These are phyloP conservation scores for Cantharis rustica DNA, from an alignment of 2,888 invertebrate species.

Conservation along the genomic window DNA sequence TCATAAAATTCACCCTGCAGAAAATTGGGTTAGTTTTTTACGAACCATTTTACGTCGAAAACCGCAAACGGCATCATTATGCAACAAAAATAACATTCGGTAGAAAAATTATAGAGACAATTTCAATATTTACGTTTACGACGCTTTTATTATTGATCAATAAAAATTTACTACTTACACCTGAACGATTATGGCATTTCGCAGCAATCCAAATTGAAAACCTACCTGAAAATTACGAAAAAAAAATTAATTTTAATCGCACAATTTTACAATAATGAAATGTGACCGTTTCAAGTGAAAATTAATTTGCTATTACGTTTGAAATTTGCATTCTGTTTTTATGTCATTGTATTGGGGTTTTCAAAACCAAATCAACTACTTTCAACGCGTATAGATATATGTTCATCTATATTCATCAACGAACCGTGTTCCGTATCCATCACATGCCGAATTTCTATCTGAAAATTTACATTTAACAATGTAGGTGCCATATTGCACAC, in stretches of 20 bases:
- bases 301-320: slow-evolving; percentile 10
- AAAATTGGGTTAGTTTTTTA: slow-evolving; percentile 26
- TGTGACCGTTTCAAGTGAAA: neutral
- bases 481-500: slow-evolving; percentile 16
- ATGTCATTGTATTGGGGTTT: slow-evolving; percentile 24
- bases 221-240: slow-evolving; percentile 23
- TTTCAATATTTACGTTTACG: slow-evolving; percentile 25
- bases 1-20: slow-evolving; percentile 22
- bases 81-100: slow-evolving; percentile 14
- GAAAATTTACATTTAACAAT: slow-evolving; percentile 17
- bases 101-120: slow-evolving; percentile 19
- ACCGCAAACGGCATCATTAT: slow-evolving; percentile 23
- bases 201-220: slow-evolving; percentile 1
- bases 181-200: slow-evolving; percentile 1
- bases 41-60: slow-evolving; percentile 18
- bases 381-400: neutral
- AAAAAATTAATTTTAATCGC: neutral
- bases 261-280: neutral
- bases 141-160: slow-evolving; percentile 6
- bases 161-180: slow-evolving; percentile 16
- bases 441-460: slow-evolving; percentile 16
- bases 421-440: slow-evolving; percentile 12
- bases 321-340: slow-evolving; percentile 16
- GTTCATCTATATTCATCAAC: slow-evolving; percentile 27
- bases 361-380: slow-evolving; percentile 14